phyloP scores from a whole-genome alignment of 2,888 invertebrate genomes.

The Salticus scenicus region DNA sequence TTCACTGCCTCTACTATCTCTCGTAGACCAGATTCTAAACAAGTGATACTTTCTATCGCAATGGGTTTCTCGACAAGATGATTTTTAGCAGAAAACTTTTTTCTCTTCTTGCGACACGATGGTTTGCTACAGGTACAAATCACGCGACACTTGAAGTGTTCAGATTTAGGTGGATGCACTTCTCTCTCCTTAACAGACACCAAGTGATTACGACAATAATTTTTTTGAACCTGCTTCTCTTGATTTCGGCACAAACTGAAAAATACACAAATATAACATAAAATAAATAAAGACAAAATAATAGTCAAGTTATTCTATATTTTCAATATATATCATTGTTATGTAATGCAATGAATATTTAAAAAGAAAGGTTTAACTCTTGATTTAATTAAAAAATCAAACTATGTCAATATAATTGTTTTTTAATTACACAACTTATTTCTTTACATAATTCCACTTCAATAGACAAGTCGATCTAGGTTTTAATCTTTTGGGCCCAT shows the following conservation, averaged over 20 bases:
- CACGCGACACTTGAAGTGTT: slow-evolving; percentile 40
- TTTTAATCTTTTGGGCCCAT: too few relatives aligned
- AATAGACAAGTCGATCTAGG: too few relatives aligned
- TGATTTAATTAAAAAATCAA: too few relatives aligned
- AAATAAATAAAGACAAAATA: too few relatives aligned
- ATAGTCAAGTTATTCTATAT: too few relatives aligned
- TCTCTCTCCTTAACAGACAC: slow-evolving; percentile 34
- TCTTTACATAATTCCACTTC: too few relatives aligned
- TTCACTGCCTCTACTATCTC: slow-evolving; percentile 42
- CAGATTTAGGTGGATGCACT: slow-evolving; percentile 16
- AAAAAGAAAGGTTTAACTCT: too few relatives aligned
- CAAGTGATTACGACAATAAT: slow-evolving; percentile 7
- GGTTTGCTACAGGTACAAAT: slow-evolving; percentile 12
- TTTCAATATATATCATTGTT: too few relatives aligned
- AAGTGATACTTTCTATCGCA: slow-evolving; percentile 26
- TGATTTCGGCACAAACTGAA: slow-evolving; percentile 30
- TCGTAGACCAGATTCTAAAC: slow-evolving; percentile 28
- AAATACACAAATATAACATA: background rate
- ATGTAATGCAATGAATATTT: too few relatives aligned
- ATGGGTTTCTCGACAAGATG: slow-evolving; percentile 19
- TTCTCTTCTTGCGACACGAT: slow-evolving; percentile 41
- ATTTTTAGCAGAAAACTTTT: slow-evolving; percentile 20
- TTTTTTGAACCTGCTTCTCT: slow-evolving; percentile 17
- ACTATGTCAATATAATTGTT: too few relatives aligned
- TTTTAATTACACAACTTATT: too few relatives aligned